These are phyloP conservation scores for Ceratosolen solmsi DNA, from an alignment of 1,140 invertebrate genomes.

Conservation along the genomic window DNA sequence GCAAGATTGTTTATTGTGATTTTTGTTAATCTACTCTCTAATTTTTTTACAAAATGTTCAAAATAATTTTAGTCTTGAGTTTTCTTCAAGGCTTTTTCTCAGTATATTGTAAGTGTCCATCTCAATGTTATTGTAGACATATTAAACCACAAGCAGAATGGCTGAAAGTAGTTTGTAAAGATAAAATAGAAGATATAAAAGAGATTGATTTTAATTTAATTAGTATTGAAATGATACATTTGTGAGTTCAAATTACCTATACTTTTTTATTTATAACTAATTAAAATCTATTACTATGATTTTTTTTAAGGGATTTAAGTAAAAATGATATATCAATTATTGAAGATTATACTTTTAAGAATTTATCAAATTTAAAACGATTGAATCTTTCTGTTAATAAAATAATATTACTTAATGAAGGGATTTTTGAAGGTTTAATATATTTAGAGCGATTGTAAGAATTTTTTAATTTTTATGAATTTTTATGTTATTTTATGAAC, in stretches of 20 bases:
- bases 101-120: slow-evolving; percentile 61
- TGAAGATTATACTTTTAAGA: slow-evolving; percentile 81
- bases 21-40: background rate
- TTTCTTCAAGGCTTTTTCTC: slow-evolving; percentile 59
- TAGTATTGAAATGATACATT: slow-evolving; percentile 66
- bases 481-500: too few relatives aligned
- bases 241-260: slow-evolving; percentile 60
- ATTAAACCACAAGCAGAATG: slow-evolving; percentile 68
- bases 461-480: too few relatives aligned
- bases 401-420: slow-evolving; percentile 77
- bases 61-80: slow-evolving; percentile 58
- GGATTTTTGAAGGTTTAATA: slow-evolving; percentile 77
- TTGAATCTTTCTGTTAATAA: slow-evolving; percentile 81
- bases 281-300: slow-evolving; percentile 2
- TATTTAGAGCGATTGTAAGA: slow-evolving; percentile 79
- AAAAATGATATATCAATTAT: slow-evolving; percentile 85
- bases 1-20: slow-evolving; percentile 31
- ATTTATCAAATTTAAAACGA: slow-evolving; percentile 79
- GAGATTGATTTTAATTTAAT: slow-evolving; percentile 65
- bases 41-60: slow-evolving; percentile 42
- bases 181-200: slow-evolving; percentile 63
- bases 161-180: slow-evolving; percentile 66
- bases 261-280: slow-evolving; percentile 22
- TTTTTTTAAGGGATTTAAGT: slow-evolving; percentile 80
- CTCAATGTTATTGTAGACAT: slow-evolving; percentile 64